phyloP scores from a whole-genome alignment of 2,888 invertebrate species.

The Drosophila percnosoma region DNA sequence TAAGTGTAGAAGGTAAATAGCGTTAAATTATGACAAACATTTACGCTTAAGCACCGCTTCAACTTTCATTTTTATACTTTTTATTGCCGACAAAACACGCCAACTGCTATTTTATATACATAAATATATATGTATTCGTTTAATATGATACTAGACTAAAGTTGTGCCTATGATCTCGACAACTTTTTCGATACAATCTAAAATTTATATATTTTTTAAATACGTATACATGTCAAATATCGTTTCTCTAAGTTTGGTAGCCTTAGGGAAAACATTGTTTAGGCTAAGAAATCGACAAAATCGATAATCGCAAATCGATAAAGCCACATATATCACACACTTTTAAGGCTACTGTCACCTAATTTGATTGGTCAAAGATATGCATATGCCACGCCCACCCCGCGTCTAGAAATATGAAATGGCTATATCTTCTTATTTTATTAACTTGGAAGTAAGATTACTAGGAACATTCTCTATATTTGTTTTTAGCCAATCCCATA shows the following conservation, averaged over 20 bases:
- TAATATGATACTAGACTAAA: background rate
- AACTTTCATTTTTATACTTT: background rate
- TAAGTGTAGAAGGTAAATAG: conserved; percentile 32
- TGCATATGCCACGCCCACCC: too few species aligned
- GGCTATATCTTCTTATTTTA: too few species aligned
- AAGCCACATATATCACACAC: too few species aligned
- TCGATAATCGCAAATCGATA: too few species aligned
- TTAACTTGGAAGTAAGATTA: background rate
- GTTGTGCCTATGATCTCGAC: background rate
- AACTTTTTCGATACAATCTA: background rate
- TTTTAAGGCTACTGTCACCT: too few species aligned
- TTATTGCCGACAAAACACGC: conserved; percentile 22
- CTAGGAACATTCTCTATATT: background rate
- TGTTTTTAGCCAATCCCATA: background rate
- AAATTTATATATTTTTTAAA: background rate
- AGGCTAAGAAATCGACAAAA: too few species aligned
- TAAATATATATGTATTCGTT: background rate
- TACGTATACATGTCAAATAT: background rate
- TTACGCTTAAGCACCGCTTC: conserved; percentile 44
- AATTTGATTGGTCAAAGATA: too few species aligned
- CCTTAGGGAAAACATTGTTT: background rate
- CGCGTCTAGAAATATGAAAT: too few species aligned
- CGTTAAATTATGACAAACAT: conserved; percentile 35
- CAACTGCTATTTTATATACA: conserved; percentile 13
- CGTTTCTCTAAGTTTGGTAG: background rate